Evolutionary conservation across 2,797 vertebrate genomes (phyloP).

Genomic region (Sebastes trivittatus): DNA sequence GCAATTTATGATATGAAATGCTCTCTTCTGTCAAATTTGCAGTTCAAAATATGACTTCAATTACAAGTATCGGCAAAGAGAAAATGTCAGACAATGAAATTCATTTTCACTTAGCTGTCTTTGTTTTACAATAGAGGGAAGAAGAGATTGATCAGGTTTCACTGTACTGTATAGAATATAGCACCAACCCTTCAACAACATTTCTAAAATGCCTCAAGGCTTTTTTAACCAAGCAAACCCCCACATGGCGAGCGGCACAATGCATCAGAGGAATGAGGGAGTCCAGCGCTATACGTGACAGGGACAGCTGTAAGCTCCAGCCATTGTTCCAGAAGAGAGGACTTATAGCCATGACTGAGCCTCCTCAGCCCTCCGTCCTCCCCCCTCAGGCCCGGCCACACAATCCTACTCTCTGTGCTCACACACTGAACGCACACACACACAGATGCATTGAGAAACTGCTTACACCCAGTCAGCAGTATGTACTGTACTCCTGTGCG

Average conservation of each 20-base stretch:
- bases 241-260: conserved; percentile 54
- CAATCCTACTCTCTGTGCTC: conserved; percentile 62
- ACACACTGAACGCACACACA: conserved; percentile 8
- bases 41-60: not conserved
- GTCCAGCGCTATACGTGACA: conserved; percentile 70
- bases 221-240: conserved; percentile 49
- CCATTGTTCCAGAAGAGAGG: conserved; percentile 80
- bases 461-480: conserved; percentile 73
- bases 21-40: not conserved
- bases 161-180: conserved; percentile 23
- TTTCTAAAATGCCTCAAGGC: conserved; percentile 62
- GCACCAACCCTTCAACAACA: conserved; percentile 40
- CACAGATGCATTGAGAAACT: conserved; percentile 57
- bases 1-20: not conserved
- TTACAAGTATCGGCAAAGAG: not conserved
- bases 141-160: conserved; percentile 2
- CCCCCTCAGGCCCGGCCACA: conserved; percentile 31
- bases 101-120: not conserved
- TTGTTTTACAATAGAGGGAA: not conserved
- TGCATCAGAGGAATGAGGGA: conserved; percentile 71
- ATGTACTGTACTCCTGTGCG: conserved; percentile 43
- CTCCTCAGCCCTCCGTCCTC: conserved; percentile 26
- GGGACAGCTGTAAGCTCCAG: conserved; percentile 77
- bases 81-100: not conserved
- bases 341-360: conserved; percentile 73